These are phyloP conservation scores for Lamellibrachia luymesi DNA, from an alignment of 1,140 invertebrate species.

Conservation along the genomic window DNA sequence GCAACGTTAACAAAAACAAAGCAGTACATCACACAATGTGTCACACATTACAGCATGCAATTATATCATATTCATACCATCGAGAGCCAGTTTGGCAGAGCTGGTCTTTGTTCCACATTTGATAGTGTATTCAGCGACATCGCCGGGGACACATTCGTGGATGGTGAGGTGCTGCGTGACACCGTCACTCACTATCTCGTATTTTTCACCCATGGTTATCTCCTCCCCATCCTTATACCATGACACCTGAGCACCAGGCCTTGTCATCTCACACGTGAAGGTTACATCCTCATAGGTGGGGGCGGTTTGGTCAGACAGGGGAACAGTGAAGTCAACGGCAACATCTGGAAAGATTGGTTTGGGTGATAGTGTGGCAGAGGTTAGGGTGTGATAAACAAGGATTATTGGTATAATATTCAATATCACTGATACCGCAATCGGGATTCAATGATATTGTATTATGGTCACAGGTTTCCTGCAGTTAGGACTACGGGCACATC, in stretches of 20 bases:
- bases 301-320: not conserved
- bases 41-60: not conserved
- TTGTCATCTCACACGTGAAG: slow-evolving; percentile 27
- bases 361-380: not conserved
- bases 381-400: not conserved
- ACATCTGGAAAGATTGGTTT: not conserved
- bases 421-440: not conserved
- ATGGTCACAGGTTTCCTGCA: not conserved
- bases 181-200: slow-evolving; percentile 45
- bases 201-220: slow-evolving; percentile 42
- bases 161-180: slow-evolving; percentile 47
- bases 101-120: slow-evolving; percentile 64
- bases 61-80: slow-evolving; percentile 60
- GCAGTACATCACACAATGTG: no score
- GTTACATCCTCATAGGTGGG: slow-evolving; percentile 15
- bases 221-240: slow-evolving; percentile 55
- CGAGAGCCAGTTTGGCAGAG: slow-evolving; percentile 74
- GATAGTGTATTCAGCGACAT: slow-evolving; percentile 48
- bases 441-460: not conserved
- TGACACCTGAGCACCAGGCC: slow-evolving; percentile 73
- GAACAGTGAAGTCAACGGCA: not conserved
- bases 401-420: not conserved
- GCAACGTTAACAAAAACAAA: no score
- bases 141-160: slow-evolving; percentile 44
- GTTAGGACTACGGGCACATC: not conserved